Evolutionary conservation across 2,888 invertebrate genomes (phyloP).

Genomic region (Trileptium ribeirensis): DNA sequence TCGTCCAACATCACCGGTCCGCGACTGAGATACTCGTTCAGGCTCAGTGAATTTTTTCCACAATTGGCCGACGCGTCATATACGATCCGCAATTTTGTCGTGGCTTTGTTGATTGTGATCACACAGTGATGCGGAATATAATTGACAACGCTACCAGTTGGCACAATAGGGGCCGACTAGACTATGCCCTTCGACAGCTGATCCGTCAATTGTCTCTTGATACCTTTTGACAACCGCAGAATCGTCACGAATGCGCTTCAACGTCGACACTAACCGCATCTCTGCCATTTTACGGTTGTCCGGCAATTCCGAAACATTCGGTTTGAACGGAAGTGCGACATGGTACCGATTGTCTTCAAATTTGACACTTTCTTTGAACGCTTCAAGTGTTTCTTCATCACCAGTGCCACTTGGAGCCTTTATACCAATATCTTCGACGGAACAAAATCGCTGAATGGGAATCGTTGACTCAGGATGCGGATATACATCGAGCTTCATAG

Average conservation of each 20-base stretch:
- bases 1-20: slow-evolving; percentile 19
- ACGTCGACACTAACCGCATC: background rate
- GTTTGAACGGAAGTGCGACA: background rate
- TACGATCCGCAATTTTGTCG: slow-evolving; percentile 26
- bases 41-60: background rate
- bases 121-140: slow-evolving; percentile 27
- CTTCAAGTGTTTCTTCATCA: slow-evolving; percentile 17
- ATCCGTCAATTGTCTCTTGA: background rate
- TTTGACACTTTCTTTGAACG: background rate
- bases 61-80: slow-evolving; percentile 17
- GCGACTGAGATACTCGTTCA: slow-evolving; percentile 17
- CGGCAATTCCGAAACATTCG: background rate
- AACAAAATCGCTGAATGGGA: background rate
- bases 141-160: background rate
- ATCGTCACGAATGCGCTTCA: background rate
- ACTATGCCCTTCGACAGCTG: background rate
- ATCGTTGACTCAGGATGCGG: background rate
- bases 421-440: slow-evolving; percentile 9
- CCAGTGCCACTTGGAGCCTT: background rate
- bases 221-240: background rate
- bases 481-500: background rate
- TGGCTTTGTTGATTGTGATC: background rate
- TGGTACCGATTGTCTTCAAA: background rate
- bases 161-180: background rate
- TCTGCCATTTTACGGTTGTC: slow-evolving; percentile 2